Evolutionary conservation across 2,113 vertebrate genomes (phyloP).

Genomic region (Mobula hypostoma): DNA sequence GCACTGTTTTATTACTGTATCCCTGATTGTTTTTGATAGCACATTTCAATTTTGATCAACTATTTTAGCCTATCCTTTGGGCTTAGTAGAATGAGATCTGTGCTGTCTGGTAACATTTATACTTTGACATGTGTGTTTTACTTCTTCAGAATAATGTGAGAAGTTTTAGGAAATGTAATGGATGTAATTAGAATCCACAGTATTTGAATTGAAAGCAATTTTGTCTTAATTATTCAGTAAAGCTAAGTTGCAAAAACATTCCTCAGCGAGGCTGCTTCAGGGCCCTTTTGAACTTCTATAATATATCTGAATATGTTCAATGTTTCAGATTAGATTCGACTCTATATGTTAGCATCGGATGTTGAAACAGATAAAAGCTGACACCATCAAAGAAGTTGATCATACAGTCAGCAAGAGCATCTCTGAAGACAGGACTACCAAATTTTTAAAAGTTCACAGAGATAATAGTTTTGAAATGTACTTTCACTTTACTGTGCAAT

Average conservation of each 20-base stretch:
- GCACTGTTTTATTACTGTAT: neutral
- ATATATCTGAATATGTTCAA: neutral
- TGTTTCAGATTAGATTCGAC: neutral
- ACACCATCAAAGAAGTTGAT: neutral
- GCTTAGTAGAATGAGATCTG: neutral
- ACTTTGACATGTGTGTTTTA: neutral
- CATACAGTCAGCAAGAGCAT: neutral
- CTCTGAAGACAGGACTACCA: neutral
- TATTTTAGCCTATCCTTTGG: neutral
- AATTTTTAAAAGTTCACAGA: neutral
- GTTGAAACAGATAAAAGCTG: neutral
- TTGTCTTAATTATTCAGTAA: neutral
- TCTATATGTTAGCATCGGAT: neutral
- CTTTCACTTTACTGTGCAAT: no score
- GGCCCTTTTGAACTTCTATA: neutral
- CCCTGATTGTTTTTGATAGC: neutral
- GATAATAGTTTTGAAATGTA: neutral
- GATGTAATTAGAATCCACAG: neutral
- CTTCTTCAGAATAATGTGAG: neutral
- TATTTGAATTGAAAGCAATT: neutral
- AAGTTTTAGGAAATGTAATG: neutral
- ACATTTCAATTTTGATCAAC: neutral
- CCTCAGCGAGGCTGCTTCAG: neutral
- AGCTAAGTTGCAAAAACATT: neutral
- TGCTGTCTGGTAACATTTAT: neutral